These are phyloP conservation scores for Cecropterus lyciades DNA, from an alignment of 1,140 invertebrate genomes.

Conservation along the genomic window DNA sequence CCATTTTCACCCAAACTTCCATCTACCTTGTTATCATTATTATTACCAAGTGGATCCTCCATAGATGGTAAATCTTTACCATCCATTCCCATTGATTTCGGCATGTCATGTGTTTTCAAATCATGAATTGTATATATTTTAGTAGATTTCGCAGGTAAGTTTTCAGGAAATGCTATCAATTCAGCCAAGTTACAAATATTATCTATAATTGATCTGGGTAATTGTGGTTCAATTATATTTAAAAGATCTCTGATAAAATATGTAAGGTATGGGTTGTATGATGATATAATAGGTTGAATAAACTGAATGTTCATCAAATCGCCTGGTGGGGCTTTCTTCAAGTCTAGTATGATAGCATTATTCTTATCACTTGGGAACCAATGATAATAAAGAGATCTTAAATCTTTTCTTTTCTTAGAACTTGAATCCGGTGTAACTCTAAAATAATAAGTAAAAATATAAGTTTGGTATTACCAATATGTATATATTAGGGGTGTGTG, in stretches of 20 bases:
- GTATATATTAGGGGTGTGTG: too few species aligned
- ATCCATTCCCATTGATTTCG: constrained; percentile 2
- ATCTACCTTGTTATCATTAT: neutral
- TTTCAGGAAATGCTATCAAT: constrained; percentile 62
- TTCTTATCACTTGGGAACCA: constrained; percentile 74
- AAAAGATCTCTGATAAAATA: constrained; percentile 68
- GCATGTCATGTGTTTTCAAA: constrained; percentile 40
- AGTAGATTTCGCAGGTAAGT: constrained; percentile 42
- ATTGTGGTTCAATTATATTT: constrained; percentile 57
- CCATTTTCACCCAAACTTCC: constrained; percentile 30
- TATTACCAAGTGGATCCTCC: constrained; percentile 11
- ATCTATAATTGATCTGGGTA: constrained; percentile 49
- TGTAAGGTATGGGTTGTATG: constrained; percentile 67
- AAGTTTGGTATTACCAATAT: too few species aligned
- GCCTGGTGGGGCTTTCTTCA: constrained; percentile 61
- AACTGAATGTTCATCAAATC: constrained; percentile 64
- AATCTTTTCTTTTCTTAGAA: constrained; percentile 54
- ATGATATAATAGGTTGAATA: constrained; percentile 64
- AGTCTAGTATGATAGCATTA: constrained; percentile 58
- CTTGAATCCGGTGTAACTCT: constrained; percentile 42
- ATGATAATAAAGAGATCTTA: constrained; percentile 60
- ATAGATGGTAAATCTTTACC: constrained; percentile 23
- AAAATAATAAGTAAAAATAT: constrained; percentile 47
- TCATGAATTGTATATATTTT: constrained; percentile 72
- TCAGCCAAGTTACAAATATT: constrained; percentile 68